Evolutionary conservation across 1,140 invertebrate species (phyloP).

Genomic region (Meloidogyne floridensis): DNA sequence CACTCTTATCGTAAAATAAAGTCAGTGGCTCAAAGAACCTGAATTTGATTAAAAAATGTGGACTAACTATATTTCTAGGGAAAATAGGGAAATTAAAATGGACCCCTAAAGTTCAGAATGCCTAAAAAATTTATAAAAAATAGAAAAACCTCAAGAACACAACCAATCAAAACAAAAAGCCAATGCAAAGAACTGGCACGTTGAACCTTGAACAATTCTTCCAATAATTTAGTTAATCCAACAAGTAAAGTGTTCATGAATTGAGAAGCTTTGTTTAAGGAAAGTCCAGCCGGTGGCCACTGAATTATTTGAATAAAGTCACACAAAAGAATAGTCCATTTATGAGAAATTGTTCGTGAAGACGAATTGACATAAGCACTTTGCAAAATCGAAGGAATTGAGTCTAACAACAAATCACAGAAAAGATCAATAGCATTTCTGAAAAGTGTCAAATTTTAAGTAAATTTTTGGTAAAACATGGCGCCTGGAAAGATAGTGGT

Average conservation of each 20-base stretch:
- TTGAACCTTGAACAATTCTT: slow-evolving; percentile 7
- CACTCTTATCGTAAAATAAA: no score
- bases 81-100: no score
- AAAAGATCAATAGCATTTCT: slow-evolving; percentile 1
- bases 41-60: no score
- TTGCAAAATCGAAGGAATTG: not conserved
- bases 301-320: slow-evolving; percentile 5
- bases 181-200: slow-evolving; percentile 11
- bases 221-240: not conserved
- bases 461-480: no score
- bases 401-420: slow-evolving; percentile 1
- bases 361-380: not conserved
- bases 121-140: not conserved
- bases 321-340: slow-evolving; percentile 24
- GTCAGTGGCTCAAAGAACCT: no score
- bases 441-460: not conserved
- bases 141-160: not conserved
- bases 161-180: slow-evolving; percentile 8
- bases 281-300: not conserved
- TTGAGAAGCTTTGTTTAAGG: not conserved
- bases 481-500: no score
- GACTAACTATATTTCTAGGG: no score
- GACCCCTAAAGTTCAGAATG: no score
- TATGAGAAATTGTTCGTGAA: slow-evolving; percentile 11
- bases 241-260: not conserved